Evolutionary conservation across 2,113 vertebrate genomes (phyloP), one percentile per base, ranked within the genome.

Genomic region (Channa maculata): DNA sequence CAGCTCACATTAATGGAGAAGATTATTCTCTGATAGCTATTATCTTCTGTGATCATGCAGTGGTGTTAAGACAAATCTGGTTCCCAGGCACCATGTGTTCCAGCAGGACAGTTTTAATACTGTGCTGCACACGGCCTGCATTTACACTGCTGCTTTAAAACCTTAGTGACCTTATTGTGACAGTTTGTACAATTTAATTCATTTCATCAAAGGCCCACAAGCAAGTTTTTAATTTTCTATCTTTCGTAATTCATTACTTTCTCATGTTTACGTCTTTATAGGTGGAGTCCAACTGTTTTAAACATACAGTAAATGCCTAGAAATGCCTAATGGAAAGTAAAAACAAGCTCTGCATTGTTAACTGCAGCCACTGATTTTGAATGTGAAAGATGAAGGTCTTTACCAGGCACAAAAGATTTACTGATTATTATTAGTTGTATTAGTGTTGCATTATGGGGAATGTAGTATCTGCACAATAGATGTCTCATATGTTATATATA

Each of bases 21-120:
- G 80, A 87, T 89, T 80, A 84, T 83, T 60, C 80, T 72, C 79
- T 53, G 79, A 77, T 83, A 9, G 48, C 70, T 62, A 83, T 83
- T 79, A 82, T 85, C 83, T 82, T 65, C 73, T 5, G 58, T 75
- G 83, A 81, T 82, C 81, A 34, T 4, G 10, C 38, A 3, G 64
- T 67, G 63, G 74, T 75, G 85, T 46, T 41, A 54, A 75, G 78
- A 57, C 49, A 76, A 82, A 88, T 82, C 64, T 65, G 65, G 71
- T 58, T 84, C 68, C 55, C 67, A 61, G 46, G 51, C 46, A 8
- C 38, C 70, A 82, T 79, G 80, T 61, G 69, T 64, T 88, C 60
- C 77, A 38, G 72, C 57, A 81, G 69, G 66, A 24, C 3, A 14
- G 66, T 67, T 82, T 24, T 71, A 41, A 41, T 44, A 6, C 68